Evolutionary conservation across 1,140 invertebrate genomes (phyloP).

Genomic region (Parasteatoda tepidariorum): DNA sequence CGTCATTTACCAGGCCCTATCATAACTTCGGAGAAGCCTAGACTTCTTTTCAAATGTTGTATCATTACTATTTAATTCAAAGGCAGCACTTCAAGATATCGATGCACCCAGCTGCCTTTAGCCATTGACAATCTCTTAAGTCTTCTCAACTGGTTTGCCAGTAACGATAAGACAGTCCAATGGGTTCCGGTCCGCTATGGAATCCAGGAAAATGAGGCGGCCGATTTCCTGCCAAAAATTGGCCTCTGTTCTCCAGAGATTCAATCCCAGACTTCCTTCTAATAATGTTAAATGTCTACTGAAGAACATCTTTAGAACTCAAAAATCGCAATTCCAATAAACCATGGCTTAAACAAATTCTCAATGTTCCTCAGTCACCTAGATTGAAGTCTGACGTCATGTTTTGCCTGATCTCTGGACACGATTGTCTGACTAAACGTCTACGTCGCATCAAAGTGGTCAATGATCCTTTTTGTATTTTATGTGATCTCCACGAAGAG

Average conservation of each 20-base stretch:
- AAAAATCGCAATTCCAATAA: background rate
- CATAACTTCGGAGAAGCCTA: too few species aligned
- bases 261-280: background rate
- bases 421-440: background rate
- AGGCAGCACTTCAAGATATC: too few species aligned
- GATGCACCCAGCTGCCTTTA: too few species aligned
- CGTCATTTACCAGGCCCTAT: too few species aligned
- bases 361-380: background rate
- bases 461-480: background rate
- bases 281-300: background rate
- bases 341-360: background rate
- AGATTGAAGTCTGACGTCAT: background rate
- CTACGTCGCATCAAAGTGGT: background rate
- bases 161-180: background rate
- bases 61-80: too few species aligned
- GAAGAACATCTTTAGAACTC: constrained; percentile 2
- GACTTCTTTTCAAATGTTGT: too few species aligned
- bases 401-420: background rate
- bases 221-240: background rate
- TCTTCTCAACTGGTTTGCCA: too few species aligned
- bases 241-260: background rate
- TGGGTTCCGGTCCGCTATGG: background rate
- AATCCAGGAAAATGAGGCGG: background rate
- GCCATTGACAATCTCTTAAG: too few species aligned
- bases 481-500: too few species aligned